Conservation (phyloP, 2,888 invertebrate genomes). For the Hartigia nigra region DNA sequence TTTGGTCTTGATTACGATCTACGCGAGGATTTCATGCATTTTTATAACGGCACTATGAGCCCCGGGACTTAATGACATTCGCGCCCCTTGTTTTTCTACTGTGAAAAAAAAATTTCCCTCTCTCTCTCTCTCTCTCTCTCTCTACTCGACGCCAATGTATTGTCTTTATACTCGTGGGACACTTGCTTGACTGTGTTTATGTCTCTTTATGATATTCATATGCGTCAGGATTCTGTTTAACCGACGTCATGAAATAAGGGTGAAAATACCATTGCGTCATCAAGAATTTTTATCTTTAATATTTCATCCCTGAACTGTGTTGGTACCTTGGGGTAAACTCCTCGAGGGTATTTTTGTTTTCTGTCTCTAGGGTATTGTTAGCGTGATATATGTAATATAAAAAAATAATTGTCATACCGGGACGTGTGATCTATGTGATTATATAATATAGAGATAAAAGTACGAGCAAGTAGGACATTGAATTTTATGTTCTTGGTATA, state of each 20-base stretch:
- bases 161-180: neutral
- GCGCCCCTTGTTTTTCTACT: neutral
- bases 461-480: neutral
- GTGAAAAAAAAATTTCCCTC: neutral
- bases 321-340: neutral
- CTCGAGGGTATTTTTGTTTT: neutral
- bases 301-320: neutral
- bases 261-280: neutral
- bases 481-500: neutral
- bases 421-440: neutral
- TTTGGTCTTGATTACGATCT: neutral
- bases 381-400: neutral
- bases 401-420: neutral
- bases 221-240: neutral
- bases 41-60: neutral
- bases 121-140: neutral
- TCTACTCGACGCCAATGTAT: neutral
- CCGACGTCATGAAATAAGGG: neutral
- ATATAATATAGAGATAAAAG: neutral
- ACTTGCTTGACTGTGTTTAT: neutral
- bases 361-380: neutral
- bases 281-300: neutral
- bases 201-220: neutral
- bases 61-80: neutral
- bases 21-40: conserved; percentile 1